phyloP scores from a whole-genome alignment of 2,888 invertebrate species.

The Cancer borealis region DNA sequence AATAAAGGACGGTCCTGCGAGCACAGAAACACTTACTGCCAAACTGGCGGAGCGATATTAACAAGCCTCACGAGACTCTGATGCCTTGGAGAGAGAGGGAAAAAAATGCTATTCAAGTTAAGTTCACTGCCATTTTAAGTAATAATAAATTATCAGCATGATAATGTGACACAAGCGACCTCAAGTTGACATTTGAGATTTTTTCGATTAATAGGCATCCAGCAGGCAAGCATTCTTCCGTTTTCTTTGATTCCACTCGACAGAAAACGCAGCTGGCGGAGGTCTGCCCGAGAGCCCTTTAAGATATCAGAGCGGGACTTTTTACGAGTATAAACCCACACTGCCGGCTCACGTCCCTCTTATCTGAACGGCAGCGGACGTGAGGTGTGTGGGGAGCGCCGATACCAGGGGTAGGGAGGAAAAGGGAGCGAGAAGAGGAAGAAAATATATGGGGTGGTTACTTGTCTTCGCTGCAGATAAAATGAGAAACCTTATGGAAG shows the following conservation, averaged over 20 bases:
- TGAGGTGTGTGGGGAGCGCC: conserved; percentile 20
- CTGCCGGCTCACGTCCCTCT: conserved; percentile 20
- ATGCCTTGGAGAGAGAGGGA: no score
- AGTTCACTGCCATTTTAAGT: background rate
- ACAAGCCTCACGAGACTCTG: background rate
- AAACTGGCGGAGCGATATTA: background rate
- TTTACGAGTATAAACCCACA: conserved; percentile 20
- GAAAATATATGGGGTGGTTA: no score
- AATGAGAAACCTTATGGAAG: no score
- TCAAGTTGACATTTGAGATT: no score
- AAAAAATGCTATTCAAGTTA: background rate
- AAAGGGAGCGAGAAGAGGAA: no score
- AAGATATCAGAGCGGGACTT: conserved; percentile 20
- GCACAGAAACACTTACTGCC: background rate
- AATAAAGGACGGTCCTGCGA: background rate
- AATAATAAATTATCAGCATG: background rate
- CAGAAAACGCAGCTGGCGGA: background rate
- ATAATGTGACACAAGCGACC: no score
- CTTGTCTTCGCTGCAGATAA: no score
- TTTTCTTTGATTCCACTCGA: background rate
- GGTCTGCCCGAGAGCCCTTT: conserved; percentile 20
- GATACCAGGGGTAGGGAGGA: conserved; percentile 2
- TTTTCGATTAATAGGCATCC: background rate
- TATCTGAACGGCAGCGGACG: background rate
- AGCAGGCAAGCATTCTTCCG: conserved; percentile 11